Conservation (phyloP, 2,113 vertebrate species). For the Pelecanus crispus region DNA sequence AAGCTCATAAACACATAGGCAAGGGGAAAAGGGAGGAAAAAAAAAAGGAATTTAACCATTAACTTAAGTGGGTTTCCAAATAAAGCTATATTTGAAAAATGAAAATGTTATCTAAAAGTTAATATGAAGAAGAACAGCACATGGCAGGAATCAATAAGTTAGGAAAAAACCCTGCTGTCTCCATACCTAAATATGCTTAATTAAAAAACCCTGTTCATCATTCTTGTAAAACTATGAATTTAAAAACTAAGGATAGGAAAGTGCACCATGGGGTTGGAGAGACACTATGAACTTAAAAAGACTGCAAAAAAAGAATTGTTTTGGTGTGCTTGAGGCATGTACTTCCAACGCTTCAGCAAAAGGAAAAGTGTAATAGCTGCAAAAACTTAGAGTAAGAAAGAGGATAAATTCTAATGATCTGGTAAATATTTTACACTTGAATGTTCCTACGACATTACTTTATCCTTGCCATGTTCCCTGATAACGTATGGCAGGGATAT, state of each 20-base stretch:
- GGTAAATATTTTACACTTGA: neutral
- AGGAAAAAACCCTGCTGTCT: neutral
- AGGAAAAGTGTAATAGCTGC: neutral
- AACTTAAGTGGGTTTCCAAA: neutral
- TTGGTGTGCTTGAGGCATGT: neutral
- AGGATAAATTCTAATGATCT: neutral
- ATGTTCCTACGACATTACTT: neutral
- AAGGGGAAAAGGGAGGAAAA: neutral
- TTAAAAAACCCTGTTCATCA: neutral
- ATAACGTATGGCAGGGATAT: neutral
- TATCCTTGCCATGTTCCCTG: neutral
- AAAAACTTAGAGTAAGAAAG: neutral
- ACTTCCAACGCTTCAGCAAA: neutral
- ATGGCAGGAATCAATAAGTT: rapidly evolving
- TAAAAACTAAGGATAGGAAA: neutral
- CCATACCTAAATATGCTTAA: neutral
- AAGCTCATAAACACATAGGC: neutral
- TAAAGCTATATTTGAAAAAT: neutral
- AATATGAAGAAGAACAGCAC: neutral
- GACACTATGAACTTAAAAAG: neutral
- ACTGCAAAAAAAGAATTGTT: neutral
- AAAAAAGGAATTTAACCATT: neutral
- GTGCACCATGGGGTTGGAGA: neutral
- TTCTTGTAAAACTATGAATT: neutral
- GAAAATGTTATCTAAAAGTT: neutral